phyloP scores from a whole-genome alignment of 2,797 vertebrate species.

The Mus caroli region DNA sequence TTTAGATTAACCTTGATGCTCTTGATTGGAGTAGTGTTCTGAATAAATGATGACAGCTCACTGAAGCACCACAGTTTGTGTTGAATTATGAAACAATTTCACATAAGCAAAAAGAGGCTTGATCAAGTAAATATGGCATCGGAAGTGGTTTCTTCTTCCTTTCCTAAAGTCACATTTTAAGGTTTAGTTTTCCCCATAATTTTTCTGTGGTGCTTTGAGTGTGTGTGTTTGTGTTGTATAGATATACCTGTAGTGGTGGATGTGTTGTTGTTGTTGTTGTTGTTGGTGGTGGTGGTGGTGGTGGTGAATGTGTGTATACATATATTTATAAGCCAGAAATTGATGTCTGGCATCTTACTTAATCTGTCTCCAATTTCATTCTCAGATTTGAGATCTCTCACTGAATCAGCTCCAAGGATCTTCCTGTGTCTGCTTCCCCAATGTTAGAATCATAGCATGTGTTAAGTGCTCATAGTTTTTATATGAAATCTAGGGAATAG shows the following conservation, averaged over 20 bases:
- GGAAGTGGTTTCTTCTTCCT: not conserved
- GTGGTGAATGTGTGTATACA: too few species aligned
- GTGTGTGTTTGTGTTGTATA: not conserved
- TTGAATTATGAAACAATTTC: slow-evolving; percentile 89
- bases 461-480: not conserved
- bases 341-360: not conserved
- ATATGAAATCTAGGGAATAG: not conserved
- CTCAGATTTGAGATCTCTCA: not conserved
- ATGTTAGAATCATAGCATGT: not conserved
- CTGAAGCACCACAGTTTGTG: slow-evolving; percentile 87
- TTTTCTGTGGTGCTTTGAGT: slow-evolving; percentile 5
- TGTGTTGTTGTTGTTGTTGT: not conserved
- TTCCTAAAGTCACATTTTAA: slow-evolving; percentile 18
- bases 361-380: not conserved
- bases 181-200: slow-evolving; percentile 6
- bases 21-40: slow-evolving; percentile 87
- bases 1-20: slow-evolving; percentile 91
- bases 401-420: not conserved
- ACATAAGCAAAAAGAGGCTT: slow-evolving; percentile 90
- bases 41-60: slow-evolving; percentile 88
- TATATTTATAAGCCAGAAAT: not conserved
- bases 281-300: too few species aligned
- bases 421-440: not conserved
- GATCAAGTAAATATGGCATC: slow-evolving; percentile 79
- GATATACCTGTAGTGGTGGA: not conserved